Evolutionary conservation across 1,140 invertebrate genomes (phyloP).

Genomic region (Globodera ellingtonae): DNA sequence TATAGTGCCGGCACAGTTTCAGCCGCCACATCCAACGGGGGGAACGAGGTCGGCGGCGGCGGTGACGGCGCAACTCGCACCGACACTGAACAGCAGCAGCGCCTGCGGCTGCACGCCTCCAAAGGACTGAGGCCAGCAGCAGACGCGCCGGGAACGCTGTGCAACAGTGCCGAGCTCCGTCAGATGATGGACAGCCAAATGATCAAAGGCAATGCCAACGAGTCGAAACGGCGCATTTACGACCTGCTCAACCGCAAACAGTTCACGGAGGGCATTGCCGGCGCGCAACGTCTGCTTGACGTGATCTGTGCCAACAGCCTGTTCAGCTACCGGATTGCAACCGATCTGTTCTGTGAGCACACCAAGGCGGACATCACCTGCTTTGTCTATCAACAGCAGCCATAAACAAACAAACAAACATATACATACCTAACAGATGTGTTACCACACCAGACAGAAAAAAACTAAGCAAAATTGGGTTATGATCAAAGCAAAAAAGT

Average conservation of each 20-base stretch:
- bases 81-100: neutral
- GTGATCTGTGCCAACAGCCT: constrained; percentile 51
- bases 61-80: constrained; percentile 5
- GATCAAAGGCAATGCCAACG: constrained; percentile 52
- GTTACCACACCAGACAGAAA: too few relatives aligned
- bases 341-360: constrained; percentile 55
- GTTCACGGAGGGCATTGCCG: neutral
- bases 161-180: constrained; percentile 49
- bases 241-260: constrained; percentile 34
- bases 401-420: constrained; percentile 24
- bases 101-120: constrained; percentile 15
- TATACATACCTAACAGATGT: too few relatives aligned
- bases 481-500: too few relatives aligned
- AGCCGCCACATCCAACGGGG: neutral
- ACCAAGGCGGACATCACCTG: constrained; percentile 54
- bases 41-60: neutral
- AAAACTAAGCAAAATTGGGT: too few relatives aligned
- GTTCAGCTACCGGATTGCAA: constrained; percentile 57
- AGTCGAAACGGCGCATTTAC: constrained; percentile 56
- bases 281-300: constrained; percentile 40
- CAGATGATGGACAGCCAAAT: constrained; percentile 50
- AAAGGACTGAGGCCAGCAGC: constrained; percentile 27
- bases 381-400: constrained; percentile 53
- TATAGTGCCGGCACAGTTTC: neutral
- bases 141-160: constrained; percentile 50